Percentiles rank a stretch among this genome's conserved stretches.
Evolutionary conservation across 2,888 invertebrate species (phyloP).

Genomic region (Hecatera dysodea): DNA sequence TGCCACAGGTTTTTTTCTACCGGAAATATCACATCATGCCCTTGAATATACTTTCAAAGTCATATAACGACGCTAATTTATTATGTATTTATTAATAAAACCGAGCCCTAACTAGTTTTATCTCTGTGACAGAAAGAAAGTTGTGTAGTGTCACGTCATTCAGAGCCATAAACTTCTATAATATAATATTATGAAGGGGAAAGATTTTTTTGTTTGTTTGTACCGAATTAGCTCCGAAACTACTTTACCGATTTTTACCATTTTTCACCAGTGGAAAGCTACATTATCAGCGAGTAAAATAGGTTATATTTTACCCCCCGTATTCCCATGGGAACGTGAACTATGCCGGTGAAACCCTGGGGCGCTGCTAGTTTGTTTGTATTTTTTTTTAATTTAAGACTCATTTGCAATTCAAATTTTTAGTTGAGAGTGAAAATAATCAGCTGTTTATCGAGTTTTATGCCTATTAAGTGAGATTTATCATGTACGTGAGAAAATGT

Average conservation of each 20-base stretch:
- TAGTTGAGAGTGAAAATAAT: slow-evolving; percentile 47
- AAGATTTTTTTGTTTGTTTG: too few relatives aligned
- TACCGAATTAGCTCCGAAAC: too few relatives aligned
- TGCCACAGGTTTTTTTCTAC: background rate
- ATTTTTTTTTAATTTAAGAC: slow-evolving; percentile 27
- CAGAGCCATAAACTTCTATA: too few relatives aligned
- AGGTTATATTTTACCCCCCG: too few relatives aligned
- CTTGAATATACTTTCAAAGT: slow-evolving; percentile 50
- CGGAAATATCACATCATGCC: slow-evolving; percentile 12
- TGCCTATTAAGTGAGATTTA: slow-evolving; percentile 28
- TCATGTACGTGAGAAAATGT: slow-evolving; percentile 29
- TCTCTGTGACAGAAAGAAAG: slow-evolving; percentile 46
- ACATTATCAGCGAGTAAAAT: too few relatives aligned
- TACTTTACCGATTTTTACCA: too few relatives aligned
- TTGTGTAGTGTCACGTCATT: slow-evolving; percentile 19
- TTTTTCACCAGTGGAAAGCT: too few relatives aligned
- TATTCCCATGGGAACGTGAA: too few relatives aligned
- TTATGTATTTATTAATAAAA: slow-evolving; percentile 31
- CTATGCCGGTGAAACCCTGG: too few relatives aligned
- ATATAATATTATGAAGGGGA: too few relatives aligned
- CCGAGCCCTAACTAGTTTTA: slow-evolving; percentile 16
- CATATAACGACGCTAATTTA: slow-evolving; percentile 37
- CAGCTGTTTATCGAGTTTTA: slow-evolving; percentile 15
- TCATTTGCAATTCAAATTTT: slow-evolving; percentile 59
- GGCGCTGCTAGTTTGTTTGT: slow-evolving; percentile 29